Evolutionary conservation across 2,888 invertebrate genomes (phyloP).

Genomic region (Volucella inflata): DNA sequence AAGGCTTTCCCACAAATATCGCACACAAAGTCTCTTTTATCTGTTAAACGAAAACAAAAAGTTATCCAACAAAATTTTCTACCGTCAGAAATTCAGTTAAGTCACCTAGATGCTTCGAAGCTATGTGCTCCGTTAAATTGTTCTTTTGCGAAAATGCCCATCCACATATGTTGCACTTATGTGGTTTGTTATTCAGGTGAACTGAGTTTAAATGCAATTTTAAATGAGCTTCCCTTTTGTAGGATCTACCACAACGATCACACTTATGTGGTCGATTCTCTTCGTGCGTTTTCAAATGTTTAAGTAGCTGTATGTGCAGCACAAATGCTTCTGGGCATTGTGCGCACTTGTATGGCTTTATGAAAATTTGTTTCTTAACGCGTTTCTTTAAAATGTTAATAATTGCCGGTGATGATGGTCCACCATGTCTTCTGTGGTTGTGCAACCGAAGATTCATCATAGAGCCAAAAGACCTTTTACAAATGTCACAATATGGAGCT

Average conservation of each 20-base stretch:
- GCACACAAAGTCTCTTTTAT: constrained; percentile 48
- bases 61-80: no score
- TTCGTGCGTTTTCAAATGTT: constrained; percentile 51
- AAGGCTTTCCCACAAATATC: constrained; percentile 40
- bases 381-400: constrained; percentile 34
- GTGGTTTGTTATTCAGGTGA: constrained; percentile 53
- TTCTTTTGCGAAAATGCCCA: constrained; percentile 50
- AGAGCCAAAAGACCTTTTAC: constrained; percentile 39
- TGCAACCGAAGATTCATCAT: constrained; percentile 54
- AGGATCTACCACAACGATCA: constrained; percentile 34
- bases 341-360: constrained; percentile 54
- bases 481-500: constrained; percentile 20
- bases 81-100: not conserved
- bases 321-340: constrained; percentile 50
- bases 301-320: constrained; percentile 48
- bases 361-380: not conserved
- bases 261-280: constrained; percentile 40
- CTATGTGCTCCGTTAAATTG: constrained; percentile 46
- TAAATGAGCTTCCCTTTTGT: constrained; percentile 56
- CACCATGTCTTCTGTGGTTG: constrained; percentile 52
- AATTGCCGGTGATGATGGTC: constrained; percentile 13
- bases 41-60: constrained; percentile 1
- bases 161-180: constrained; percentile 43
- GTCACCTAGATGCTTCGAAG: constrained; percentile 46
- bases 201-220: constrained; percentile 46